Conservation (phyloP, 2,113 vertebrate species). For the Myxocyprinus asiaticus region DNA sequence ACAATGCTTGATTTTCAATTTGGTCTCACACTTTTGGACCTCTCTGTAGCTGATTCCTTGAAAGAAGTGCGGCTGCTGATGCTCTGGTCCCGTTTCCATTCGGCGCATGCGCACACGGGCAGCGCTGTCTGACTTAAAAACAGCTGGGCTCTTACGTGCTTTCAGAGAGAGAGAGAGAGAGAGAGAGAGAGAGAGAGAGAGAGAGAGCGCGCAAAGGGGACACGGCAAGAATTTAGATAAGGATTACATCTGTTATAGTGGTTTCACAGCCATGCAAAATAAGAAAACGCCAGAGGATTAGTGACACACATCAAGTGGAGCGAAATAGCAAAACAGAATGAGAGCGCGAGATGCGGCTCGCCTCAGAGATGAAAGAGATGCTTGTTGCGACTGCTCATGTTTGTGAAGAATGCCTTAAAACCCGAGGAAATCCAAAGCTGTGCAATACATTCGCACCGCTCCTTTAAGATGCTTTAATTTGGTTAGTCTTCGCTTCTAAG, state of each 20-base stretch:
- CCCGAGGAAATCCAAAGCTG: background rate
- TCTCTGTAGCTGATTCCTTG: too few species aligned
- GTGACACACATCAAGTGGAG: constrained; percentile 38
- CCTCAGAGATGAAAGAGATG: constrained; percentile 26
- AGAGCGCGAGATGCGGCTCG: constrained; percentile 17
- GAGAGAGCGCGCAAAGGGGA: background rate
- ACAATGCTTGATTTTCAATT: too few species aligned
- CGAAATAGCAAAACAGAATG: background rate
- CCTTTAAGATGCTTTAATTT: background rate
- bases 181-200: too few species aligned
- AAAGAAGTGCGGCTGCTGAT: background rate
- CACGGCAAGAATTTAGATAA: constrained; percentile 43
- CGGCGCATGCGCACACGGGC: constrained; percentile 40
- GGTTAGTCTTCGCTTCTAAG: background rate
- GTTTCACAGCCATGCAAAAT: constrained; percentile 35
- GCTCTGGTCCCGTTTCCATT: background rate
- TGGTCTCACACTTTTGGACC: too few species aligned
- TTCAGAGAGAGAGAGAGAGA: constrained; percentile 6
- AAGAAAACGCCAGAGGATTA: constrained; percentile 48
- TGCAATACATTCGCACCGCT: background rate
- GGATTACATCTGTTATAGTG: constrained; percentile 35
- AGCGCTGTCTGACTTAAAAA: constrained; percentile 36
- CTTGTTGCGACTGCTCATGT: constrained; percentile 7
- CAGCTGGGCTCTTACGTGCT: constrained; percentile 39
- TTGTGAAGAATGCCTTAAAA: constrained; percentile 7